These are phyloP conservation scores for Papilio xuthus DNA, from an alignment of 1,140 invertebrate genomes.

Conservation along the genomic window DNA sequence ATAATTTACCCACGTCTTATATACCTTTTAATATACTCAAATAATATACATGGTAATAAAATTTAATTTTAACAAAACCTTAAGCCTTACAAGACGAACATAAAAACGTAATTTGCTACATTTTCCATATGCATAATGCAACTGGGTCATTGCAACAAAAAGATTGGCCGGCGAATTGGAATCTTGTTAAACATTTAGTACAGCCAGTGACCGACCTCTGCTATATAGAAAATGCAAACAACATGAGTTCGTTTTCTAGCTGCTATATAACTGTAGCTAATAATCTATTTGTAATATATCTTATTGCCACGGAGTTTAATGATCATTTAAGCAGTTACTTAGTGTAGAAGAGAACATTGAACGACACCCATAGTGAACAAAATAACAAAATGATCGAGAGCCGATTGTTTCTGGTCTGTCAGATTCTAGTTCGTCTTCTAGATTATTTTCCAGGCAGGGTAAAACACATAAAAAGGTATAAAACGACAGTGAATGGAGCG, in stretches of 20 bases:
- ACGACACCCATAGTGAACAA: too few relatives aligned
- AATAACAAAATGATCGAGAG: not conserved
- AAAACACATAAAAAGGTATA: not conserved
- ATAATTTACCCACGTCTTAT: too few relatives aligned
- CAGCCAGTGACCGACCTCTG: not conserved
- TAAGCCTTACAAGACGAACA: constrained; percentile 4
- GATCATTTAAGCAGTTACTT: too few relatives aligned
- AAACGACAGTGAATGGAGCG: not conserved
- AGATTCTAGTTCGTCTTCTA: not conserved
- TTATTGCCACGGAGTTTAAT: too few relatives aligned
- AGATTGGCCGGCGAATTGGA: not conserved
- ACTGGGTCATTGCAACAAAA: constrained; percentile 1
- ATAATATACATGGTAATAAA: not conserved
- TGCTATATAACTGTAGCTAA: not conserved
- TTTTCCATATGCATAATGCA: constrained; percentile 7
- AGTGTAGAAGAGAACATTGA: too few relatives aligned
- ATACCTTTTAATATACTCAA: too few relatives aligned
- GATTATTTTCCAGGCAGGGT: not conserved
- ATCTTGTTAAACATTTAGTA: not conserved
- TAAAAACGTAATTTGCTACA: constrained; percentile 3
- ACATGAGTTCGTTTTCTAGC: not conserved
- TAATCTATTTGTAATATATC: too few relatives aligned
- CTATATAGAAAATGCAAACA: not conserved
- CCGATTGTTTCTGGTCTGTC: not conserved
- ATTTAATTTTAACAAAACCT: not conserved